Conservation (phyloP, 2,888 invertebrate species). For the Megaustenia siamemsis region DNA sequence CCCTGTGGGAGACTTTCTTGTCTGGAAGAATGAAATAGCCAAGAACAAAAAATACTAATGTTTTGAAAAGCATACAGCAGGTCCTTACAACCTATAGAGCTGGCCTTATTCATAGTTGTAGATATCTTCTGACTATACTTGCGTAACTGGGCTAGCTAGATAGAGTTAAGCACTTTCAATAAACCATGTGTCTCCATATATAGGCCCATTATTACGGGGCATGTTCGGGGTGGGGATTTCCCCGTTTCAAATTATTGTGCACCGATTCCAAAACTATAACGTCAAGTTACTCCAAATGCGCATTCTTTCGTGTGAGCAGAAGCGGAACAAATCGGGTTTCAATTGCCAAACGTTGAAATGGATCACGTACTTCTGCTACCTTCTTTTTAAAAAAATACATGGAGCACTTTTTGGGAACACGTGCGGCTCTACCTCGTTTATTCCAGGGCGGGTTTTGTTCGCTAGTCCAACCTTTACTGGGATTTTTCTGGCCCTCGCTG, state of each 20-base stretch:
- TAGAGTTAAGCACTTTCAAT: not conserved
- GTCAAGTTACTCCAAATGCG: constrained; percentile 4
- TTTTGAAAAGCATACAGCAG: no score
- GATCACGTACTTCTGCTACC: not conserved
- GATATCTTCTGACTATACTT: not conserved
- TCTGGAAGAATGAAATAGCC: not conserved
- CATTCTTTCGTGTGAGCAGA: constrained; percentile 36
- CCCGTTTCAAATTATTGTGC: not conserved
- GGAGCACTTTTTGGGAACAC: constrained; percentile 10
- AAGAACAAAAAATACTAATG: no score
- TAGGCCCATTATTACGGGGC: not conserved
- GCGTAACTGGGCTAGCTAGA: not conserved
- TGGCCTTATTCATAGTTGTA: not conserved
- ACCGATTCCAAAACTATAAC: constrained; percentile 18
- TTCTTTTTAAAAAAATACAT: not conserved
- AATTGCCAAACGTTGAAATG: constrained; percentile 26
- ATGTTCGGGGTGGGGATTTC: constrained; percentile 27
- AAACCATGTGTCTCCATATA: not conserved
- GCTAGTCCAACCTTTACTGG: not conserved
- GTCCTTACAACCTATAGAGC: no score
- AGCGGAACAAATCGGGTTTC: constrained; percentile 35
- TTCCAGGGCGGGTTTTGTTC: constrained; percentile 4
- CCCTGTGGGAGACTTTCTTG: not conserved
- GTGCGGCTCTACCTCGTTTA: constrained; percentile 3
- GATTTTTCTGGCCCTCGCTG: not conserved